Percentiles rank a stretch among this genome's conserved stretches.
Conservation (phyloP, 2,113 vertebrate genomes). For the Ploceus nigricollis region DNA sequence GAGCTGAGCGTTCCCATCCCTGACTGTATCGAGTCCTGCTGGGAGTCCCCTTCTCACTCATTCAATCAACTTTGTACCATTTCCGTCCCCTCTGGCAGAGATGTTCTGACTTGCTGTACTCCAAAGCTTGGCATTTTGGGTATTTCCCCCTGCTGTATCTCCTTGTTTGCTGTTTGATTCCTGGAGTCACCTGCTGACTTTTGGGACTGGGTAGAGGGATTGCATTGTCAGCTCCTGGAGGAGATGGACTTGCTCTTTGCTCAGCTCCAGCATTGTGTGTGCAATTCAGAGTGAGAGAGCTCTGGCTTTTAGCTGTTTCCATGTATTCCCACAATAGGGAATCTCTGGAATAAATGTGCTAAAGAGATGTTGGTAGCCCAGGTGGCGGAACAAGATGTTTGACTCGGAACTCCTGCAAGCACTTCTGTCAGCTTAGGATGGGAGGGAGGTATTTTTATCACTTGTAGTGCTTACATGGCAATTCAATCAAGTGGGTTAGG, state of each 20-base stretch:
- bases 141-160: not conserved
- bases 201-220: rapidly evolving
- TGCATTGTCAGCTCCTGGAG: not conserved
- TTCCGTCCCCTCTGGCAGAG: not conserved
- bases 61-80: not conserved
- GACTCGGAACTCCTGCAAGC: not conserved
- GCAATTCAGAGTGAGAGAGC: not conserved
- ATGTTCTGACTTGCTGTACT: not conserved
- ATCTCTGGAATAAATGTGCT: not conserved
- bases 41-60: not conserved
- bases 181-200: not conserved
- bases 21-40: rapidly evolving
- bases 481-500: not conserved
- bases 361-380: not conserved
- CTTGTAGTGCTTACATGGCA: not conserved
- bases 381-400: not conserved
- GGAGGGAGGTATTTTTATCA: not conserved
- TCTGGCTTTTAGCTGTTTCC: not conserved
- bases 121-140: not conserved
- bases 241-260: not conserved
- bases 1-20: not conserved
- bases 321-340: not conserved
- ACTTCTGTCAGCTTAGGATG: not conserved
- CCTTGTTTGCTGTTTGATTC: not conserved
- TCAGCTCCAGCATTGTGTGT: not conserved